Evolutionary conservation across 2,797 vertebrate species (phyloP).

Genomic region (Phoeniculus purpureus): DNA sequence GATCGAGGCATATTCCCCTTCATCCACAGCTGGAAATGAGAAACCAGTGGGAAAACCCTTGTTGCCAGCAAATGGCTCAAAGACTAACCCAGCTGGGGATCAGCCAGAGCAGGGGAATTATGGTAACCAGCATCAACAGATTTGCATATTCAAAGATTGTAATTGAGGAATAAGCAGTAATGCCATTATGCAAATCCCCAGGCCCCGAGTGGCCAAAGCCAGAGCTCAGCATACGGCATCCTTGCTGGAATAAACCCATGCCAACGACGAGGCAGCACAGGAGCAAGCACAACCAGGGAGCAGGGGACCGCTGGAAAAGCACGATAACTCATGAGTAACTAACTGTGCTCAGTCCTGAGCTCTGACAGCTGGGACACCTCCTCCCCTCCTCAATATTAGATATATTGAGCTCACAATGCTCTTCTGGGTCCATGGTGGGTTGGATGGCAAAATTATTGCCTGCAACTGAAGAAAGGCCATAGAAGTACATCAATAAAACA

Average conservation of each 20-base stretch:
- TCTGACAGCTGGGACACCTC: background rate
- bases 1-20: background rate
- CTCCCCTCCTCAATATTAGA: background rate
- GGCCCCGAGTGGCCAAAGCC: background rate
- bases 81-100: background rate
- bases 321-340: background rate
- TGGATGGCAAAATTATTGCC: slow-evolving; percentile 40
- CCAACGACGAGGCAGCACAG: fast-evolving
- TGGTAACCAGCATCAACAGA: background rate
- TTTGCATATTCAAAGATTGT: slow-evolving; percentile 2
- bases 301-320: background rate
- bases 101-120: background rate
- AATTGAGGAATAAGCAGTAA: slow-evolving; percentile 40
- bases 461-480: slow-evolving; percentile 20
- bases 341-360: background rate
- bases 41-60: background rate
- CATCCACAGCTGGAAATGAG: background rate
- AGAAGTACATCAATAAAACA: slow-evolving; percentile 29
- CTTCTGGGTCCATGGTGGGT: background rate
- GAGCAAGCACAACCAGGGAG: background rate
- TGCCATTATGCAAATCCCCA: slow-evolving; percentile 36
- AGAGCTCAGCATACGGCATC: background rate
- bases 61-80: background rate
- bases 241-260: background rate
- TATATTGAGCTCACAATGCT: slow-evolving; percentile 11